These are phyloP conservation scores for Andrena bicolor DNA, from an alignment of 2,888 invertebrate genomes.

Conservation along the genomic window DNA sequence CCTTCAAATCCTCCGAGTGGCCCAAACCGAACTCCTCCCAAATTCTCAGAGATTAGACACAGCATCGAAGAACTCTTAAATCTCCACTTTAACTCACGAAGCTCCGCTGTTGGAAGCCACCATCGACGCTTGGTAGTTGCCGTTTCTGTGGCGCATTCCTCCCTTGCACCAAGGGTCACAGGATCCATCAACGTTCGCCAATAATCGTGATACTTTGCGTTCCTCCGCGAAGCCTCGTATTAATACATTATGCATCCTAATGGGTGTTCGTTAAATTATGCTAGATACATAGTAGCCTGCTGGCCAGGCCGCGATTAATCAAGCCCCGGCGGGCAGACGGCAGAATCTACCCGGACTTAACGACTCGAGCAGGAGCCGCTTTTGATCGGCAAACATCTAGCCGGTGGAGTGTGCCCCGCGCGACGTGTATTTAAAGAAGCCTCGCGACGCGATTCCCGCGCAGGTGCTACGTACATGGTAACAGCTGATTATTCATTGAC, in stretches of 20 bases:
- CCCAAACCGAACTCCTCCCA: no score
- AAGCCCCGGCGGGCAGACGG: constrained; percentile 16
- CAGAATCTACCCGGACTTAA: constrained; percentile 29
- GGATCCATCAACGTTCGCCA: constrained; percentile 7
- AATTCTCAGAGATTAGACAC: no score
- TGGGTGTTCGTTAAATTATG: constrained; percentile 35
- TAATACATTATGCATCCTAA: constrained; percentile 28
- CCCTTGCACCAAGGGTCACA: no score
- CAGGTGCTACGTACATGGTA: constrained; percentile 39
- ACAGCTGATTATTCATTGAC: constrained; percentile 60
- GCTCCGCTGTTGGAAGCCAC: no score
- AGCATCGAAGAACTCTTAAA: no score
- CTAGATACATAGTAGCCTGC: constrained; percentile 23
- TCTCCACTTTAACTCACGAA: no score
- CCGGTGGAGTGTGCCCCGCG: neutral
- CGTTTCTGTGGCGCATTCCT: neutral
- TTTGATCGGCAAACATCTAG: neutral
- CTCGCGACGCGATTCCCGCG: constrained; percentile 42
- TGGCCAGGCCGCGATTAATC: constrained; percentile 40
- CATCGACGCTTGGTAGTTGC: neutral
- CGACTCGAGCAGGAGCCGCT: constrained; percentile 3
- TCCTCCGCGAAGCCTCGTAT: neutral
- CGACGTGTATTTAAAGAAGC: constrained; percentile 39
- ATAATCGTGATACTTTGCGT: neutral
- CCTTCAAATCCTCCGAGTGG: no score